A percentile compares a stretch with the other conserved stretches of the same genome.
Conservation (phyloP, 2,113 vertebrate species). For the Mesoclemmys tuberculata region DNA sequence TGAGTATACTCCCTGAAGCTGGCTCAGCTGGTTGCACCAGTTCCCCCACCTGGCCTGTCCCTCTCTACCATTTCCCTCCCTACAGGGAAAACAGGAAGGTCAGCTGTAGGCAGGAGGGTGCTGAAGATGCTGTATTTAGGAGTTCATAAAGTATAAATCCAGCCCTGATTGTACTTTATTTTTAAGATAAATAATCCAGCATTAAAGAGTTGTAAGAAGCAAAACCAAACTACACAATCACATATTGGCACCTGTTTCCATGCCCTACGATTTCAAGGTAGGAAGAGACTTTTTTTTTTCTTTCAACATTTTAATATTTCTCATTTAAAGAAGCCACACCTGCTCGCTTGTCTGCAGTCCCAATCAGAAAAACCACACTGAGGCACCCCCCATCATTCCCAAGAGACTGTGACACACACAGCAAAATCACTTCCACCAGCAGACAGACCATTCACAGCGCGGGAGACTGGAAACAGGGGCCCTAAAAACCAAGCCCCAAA, state of each 20-base stretch:
- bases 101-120: too few relatives aligned
- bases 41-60: too few relatives aligned
- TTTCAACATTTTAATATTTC: neutral
- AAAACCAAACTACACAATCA: fast-evolving
- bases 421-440: too few relatives aligned
- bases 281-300: neutral
- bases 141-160: too few relatives aligned
- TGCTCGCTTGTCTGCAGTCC: neutral
- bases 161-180: neutral
- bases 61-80: too few relatives aligned
- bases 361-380: neutral
- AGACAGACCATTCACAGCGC: neutral
- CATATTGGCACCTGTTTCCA: fast-evolving
- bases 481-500: neutral
- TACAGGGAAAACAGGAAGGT: too few relatives aligned
- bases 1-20: too few relatives aligned
- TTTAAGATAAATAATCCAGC: neutral
- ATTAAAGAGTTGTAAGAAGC: neutral
- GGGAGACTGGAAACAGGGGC: neutral
- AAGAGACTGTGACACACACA: neutral
- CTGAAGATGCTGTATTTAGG: too few relatives aligned
- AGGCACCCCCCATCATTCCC: too few relatives aligned
- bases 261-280: neutral
- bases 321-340: neutral
- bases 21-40: too few relatives aligned